Evolutionary conservation across 2,888 invertebrate species (phyloP).

Genomic region (Apodemia mormo): DNA sequence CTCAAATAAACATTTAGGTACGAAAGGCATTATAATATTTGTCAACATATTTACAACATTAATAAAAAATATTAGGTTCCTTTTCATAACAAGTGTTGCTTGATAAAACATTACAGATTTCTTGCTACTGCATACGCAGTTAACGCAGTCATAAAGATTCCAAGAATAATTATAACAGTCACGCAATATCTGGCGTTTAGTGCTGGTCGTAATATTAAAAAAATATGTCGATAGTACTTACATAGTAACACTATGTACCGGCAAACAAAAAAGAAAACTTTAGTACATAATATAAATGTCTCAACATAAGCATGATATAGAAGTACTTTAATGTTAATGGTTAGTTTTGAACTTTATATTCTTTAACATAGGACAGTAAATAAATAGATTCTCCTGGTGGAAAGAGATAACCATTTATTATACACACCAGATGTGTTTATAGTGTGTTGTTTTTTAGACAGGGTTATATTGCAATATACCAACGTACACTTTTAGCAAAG

Average conservation of each 20-base stretch:
- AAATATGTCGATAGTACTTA: slow-evolving; percentile 54
- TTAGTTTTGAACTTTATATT: not conserved
- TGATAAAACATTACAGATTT: slow-evolving; percentile 12
- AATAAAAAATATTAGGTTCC: slow-evolving; percentile 10
- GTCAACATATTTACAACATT: slow-evolving; percentile 2
- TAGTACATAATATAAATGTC: slow-evolving; percentile 62
- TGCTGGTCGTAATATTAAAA: slow-evolving; percentile 6
- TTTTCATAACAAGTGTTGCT: slow-evolving; percentile 12
- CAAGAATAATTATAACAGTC: slow-evolving; percentile 14
- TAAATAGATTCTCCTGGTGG: not conserved
- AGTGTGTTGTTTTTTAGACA: not conserved
- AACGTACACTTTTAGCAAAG: too few species aligned
- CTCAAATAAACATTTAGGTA: too few species aligned
- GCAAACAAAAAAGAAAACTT: slow-evolving; percentile 65
- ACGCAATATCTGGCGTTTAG: slow-evolving; percentile 13
- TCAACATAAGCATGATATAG: slow-evolving; percentile 41
- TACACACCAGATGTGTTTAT: not conserved
- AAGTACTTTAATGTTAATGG: slow-evolving; percentile 20
- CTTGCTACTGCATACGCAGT: slow-evolving; percentile 14
- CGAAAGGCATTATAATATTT: not conserved
- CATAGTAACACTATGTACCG: slow-evolving; percentile 64
- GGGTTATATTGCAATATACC: too few species aligned
- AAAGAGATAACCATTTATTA: not conserved
- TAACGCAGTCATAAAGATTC: slow-evolving; percentile 15
- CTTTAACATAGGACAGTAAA: too few species aligned